Evolutionary conservation across 2,797 vertebrate genomes (phyloP), one percentile per base, ranked within the genome.

Genomic region (Fistularia tabacaria): DNA sequence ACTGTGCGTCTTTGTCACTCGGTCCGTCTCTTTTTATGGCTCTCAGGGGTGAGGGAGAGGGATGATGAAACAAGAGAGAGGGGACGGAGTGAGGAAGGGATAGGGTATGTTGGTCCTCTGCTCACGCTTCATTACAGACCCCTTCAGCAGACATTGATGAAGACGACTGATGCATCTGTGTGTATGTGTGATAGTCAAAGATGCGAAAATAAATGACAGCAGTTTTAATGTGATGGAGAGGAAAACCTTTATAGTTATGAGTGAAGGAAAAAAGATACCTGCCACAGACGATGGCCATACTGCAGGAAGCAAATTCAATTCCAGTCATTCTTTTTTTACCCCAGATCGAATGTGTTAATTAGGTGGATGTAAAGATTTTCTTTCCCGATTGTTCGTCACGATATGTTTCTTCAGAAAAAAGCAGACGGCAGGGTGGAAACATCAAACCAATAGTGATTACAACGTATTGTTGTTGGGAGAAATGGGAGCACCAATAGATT

Each of bases 51-150:
- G 69, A 62, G 55, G 60, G 48, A 54, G 49, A 51, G 51, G 55
- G 55, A 54, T 74, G 77, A 81, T 73, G 71, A 70, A 77, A 81
- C 58, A 57, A 46, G 65, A 61, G 64, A 46, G 56, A 64, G 55
- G 58, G 56, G 48, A 38, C 48, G 50, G 57, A 38, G 41, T 49
- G n/a, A 50, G 14, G 51, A 58, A 46, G 59, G 70, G 56, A 58
- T 45, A 52, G 76, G 58, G 62, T 61, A 73, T 54, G 70, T 79
- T 62, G 76, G 71, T 77, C 69, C 57, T 78, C 74, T 76, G 69
- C 83, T 83, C 81, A 87, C 80, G 85, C 82, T 82, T 89, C 86
- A 88, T 87, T 89, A 87, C 83, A 87, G 82, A 78, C 61, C 81
- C 79, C 81, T 87, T 77, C 78, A 76, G 69, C 82, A 82, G 71